Evolutionary conservation across 1,140 invertebrate genomes (phyloP).

Genomic region (Drosophila hydei): DNA sequence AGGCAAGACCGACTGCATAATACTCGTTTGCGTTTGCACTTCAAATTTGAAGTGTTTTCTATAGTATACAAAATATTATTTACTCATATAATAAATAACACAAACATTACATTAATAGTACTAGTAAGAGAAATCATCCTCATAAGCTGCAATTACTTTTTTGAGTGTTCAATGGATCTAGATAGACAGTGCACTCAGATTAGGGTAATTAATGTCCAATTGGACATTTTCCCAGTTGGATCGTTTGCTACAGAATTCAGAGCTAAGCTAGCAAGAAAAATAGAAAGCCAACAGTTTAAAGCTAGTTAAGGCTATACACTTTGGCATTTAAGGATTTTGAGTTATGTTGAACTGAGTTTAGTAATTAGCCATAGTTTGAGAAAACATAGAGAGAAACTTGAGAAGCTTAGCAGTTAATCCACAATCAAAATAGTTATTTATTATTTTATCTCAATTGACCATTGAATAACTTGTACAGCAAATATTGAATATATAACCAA

Average conservation of each 20-base stretch:
- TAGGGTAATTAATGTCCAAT: too few species aligned
- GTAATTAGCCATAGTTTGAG: not conserved
- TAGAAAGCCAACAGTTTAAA: conserved; percentile 52
- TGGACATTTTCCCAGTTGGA: conserved; percentile 67
- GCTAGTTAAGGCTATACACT: conserved; percentile 38
- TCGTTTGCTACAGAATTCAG: conserved; percentile 49
- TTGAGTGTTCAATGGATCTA: too few species aligned
- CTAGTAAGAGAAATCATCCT: too few species aligned
- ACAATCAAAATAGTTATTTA: too few species aligned
- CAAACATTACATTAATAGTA: not conserved
- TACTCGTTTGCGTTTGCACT: not conserved
- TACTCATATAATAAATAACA: conserved; percentile 5
- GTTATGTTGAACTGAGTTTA: not conserved
- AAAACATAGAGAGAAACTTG: too few species aligned
- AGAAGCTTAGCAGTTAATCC: too few species aligned
- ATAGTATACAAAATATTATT: too few species aligned
- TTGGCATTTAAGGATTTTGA: conserved; percentile 23
- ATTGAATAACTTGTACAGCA: too few species aligned
- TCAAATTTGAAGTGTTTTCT: too few species aligned
- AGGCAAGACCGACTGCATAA: conserved; percentile 2
- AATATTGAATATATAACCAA: not conserved
- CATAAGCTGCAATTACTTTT: too few species aligned
- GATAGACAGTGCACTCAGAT: too few species aligned
- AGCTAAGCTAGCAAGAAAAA: conserved; percentile 14
- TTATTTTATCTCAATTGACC: too few species aligned